phyloP scores from a whole-genome alignment of 2,113 vertebrate species.

The Rhineura floridana region DNA sequence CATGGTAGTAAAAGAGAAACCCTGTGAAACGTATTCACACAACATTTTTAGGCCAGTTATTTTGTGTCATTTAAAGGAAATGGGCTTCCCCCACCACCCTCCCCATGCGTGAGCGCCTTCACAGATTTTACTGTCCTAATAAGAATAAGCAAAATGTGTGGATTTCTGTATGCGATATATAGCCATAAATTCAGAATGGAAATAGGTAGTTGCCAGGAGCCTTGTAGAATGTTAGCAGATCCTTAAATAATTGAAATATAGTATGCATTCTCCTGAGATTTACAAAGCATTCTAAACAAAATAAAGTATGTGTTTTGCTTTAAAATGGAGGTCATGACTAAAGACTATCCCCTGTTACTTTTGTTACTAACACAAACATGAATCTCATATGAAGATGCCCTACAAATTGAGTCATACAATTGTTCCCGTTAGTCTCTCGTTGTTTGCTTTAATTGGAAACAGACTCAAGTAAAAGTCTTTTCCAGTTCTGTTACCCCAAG shows the following conservation, averaged over 20 bases:
- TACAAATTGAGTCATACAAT: not conserved
- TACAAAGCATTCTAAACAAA: not conserved
- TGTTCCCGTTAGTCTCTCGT: not conserved
- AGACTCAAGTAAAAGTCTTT: not conserved
- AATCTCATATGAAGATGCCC: not conserved
- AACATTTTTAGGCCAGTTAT: constrained; percentile 48
- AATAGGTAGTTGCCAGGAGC: constrained; percentile 4
- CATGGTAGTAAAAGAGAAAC: constrained; percentile 1
- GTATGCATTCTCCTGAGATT: not conserved
- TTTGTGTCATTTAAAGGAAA: constrained; percentile 49
- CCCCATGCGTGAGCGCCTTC: constrained; percentile 15
- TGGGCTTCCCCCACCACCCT: constrained; percentile 26
- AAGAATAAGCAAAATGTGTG: constrained; percentile 28
- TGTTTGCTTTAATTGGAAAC: not conserved
- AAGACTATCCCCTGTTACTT: not conserved
- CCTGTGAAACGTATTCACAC: constrained; percentile 53
- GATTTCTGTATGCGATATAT: not conserved
- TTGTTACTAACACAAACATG: not conserved
- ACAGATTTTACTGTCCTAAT: constrained; percentile 55
- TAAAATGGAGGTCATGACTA: constrained; percentile 4
- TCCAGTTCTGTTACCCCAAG: not conserved
- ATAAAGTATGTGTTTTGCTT: not conserved
- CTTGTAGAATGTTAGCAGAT: constrained; percentile 18
- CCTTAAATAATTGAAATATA: constrained; percentile 30
- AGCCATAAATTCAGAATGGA: constrained; percentile 42